A percentile compares a stretch with the other conserved stretches of the same genome.
Evolutionary conservation across 2,888 invertebrate genomes (phyloP).

Genomic region (Cheilosia vernalis): DNA sequence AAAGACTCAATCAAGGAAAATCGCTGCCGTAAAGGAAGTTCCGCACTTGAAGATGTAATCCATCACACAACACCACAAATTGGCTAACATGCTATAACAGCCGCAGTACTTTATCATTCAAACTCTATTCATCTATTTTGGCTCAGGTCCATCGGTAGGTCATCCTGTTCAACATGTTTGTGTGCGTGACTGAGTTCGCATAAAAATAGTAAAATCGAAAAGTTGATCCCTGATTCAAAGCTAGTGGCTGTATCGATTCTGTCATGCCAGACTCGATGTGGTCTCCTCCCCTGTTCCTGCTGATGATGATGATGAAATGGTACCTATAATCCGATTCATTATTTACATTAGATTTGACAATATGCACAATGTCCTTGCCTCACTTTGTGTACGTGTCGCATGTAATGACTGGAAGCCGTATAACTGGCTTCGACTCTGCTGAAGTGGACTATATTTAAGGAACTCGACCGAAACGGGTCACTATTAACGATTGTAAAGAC

Average conservation of each 20-base stretch:
- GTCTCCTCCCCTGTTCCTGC: conserved; percentile 7
- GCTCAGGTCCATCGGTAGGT: conserved; percentile 5
- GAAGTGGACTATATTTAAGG: conserved; percentile 34
- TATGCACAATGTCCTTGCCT: conserved; percentile 54
- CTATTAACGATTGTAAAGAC: conserved; percentile 49
- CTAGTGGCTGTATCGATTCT: conserved; percentile 43
- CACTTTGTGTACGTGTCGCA: conserved; percentile 31
- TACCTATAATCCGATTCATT: conserved; percentile 69
- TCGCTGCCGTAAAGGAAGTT: conserved; percentile 8
- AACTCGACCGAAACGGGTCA: conserved; percentile 15
- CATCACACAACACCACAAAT: conserved; percentile 40
- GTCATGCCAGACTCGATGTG: conserved; percentile 1
- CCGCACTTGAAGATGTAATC: conserved; percentile 13
- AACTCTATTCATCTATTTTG: conserved; percentile 42
- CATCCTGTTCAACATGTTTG: conserved; percentile 21
- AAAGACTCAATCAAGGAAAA: background rate
- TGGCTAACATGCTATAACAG: conserved; percentile 25
- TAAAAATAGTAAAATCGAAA: conserved; percentile 22
- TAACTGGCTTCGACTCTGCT: conserved; percentile 17
- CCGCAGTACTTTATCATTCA: conserved; percentile 59
- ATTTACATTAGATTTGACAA: conserved; percentile 71
- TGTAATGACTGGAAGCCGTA: conserved; percentile 44
- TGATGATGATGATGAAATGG: conserved; percentile 28
- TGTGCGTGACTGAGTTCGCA: background rate
- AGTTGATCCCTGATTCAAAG: conserved; percentile 31